Evolutionary conservation across 2,888 invertebrate species (phyloP).

Genomic region (Dromius quadrimaculatus): DNA sequence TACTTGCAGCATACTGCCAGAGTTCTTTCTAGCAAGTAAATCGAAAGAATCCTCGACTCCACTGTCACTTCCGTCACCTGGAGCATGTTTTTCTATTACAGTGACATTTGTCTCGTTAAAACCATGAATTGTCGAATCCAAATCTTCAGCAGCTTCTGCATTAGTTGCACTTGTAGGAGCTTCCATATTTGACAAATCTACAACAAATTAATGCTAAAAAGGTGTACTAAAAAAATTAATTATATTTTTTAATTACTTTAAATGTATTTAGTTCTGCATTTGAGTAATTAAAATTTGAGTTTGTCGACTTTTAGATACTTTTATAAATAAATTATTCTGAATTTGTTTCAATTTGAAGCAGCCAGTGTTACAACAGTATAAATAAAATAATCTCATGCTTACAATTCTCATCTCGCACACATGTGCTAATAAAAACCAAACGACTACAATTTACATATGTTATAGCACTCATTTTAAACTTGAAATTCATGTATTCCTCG

Average conservation of each 20-base stretch:
- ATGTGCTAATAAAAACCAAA: too few relatives aligned
- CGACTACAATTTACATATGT: too few relatives aligned
- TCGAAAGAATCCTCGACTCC: constrained; percentile 80
- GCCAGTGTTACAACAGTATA: too few relatives aligned
- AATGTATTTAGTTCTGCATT: too few relatives aligned
- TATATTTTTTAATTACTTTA: neutral
- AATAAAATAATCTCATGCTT: too few relatives aligned
- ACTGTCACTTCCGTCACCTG: constrained; percentile 80
- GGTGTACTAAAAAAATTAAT: neutral
- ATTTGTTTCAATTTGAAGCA: too few relatives aligned
- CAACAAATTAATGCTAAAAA: neutral
- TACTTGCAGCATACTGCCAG: constrained; percentile 66
- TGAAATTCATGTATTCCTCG: too few relatives aligned
- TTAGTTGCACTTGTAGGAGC: neutral
- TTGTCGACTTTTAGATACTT: too few relatives aligned
- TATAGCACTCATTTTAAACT: too few relatives aligned
- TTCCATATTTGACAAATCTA: neutral
- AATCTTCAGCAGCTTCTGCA: constrained; percentile 54
- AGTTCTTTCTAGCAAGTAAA: constrained; percentile 78
- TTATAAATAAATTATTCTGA: too few relatives aligned
- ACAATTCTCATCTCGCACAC: too few relatives aligned
- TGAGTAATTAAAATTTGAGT: too few relatives aligned
- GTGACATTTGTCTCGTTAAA: constrained; percentile 62
- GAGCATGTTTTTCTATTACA: constrained; percentile 60
- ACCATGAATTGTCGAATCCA: constrained; percentile 61